Evolutionary conservation across 2,888 invertebrate species (phyloP).

Genomic region (Onthophagus sagittarius): DNA sequence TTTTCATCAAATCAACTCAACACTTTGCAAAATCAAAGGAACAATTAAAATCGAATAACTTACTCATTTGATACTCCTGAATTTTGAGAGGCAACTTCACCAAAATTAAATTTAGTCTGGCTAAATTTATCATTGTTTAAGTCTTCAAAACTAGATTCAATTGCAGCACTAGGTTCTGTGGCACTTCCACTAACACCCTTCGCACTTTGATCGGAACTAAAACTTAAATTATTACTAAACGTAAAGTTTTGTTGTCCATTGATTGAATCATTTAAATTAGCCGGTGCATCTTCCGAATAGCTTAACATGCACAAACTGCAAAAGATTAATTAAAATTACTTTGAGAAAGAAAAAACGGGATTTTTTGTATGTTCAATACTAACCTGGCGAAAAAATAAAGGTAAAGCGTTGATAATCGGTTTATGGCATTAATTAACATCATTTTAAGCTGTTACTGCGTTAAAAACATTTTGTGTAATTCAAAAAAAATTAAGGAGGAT

Average conservation of each 20-base stretch:
- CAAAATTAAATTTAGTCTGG: constrained; percentile 51
- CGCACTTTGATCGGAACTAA: constrained; percentile 18
- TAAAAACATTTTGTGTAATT: background rate
- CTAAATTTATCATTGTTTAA: constrained; percentile 34
- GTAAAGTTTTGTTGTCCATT: constrained; percentile 16
- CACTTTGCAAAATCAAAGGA: no score
- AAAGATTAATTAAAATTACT: background rate
- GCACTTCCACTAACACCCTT: constrained; percentile 25
- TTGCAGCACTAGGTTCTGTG: constrained; percentile 26
- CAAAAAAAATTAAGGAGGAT: background rate
- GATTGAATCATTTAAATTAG: background rate
- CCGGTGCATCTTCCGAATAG: constrained; percentile 17
- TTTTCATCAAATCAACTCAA: no score
- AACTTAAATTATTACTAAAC: constrained; percentile 6
- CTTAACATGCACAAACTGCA: constrained; percentile 20
- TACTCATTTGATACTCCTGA: constrained; percentile 57
- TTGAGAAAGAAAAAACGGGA: background rate
- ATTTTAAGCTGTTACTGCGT: constrained; percentile 12
- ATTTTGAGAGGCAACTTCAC: constrained; percentile 54
- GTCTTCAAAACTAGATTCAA: constrained; percentile 34
- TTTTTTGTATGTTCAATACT: constrained; percentile 1
- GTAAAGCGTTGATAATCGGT: constrained; percentile 14
- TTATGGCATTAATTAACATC: constrained; percentile 11
- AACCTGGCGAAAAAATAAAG: constrained; percentile 22
- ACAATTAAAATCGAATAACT: constrained; percentile 37